A percentile compares a stretch with the other conserved stretches of the same genome.
These are phyloP conservation scores for Caenorhabditis angaria DNA, from an alignment of 2,888 invertebrate genomes.

Conservation along the genomic window DNA sequence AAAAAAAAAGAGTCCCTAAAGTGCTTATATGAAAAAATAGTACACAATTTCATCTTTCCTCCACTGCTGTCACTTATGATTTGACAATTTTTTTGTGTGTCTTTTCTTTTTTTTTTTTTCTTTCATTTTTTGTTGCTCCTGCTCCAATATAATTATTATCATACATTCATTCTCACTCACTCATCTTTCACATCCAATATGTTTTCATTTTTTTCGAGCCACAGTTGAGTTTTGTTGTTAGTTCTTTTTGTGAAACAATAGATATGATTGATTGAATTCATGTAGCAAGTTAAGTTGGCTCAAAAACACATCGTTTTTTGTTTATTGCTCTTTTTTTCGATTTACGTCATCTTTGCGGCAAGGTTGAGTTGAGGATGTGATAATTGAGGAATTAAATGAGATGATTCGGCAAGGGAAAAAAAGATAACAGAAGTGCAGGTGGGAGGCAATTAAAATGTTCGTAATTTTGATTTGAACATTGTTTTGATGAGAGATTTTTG, in stretches of 20 bases:
- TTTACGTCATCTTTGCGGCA: constrained; percentile 1
- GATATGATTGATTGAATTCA: background rate
- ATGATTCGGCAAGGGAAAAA: no score
- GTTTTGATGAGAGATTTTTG: background rate
- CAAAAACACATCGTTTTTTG: background rate
- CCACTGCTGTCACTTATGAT: constrained; percentile 45
- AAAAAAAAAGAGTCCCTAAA: no score
- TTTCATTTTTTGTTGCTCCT: constrained; percentile 11
- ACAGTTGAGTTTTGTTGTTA: background rate
- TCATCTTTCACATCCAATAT: background rate
- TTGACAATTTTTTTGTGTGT: constrained; percentile 44
- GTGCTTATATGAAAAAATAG: background rate
- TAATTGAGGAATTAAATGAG: constrained; percentile 1
- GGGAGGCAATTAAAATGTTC: constrained; percentile 18
- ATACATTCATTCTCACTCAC: background rate
- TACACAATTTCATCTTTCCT: constrained; percentile 17
- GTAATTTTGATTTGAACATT: constrained; percentile 13
- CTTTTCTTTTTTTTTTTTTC: constrained; percentile 23
- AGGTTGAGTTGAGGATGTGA: background rate
- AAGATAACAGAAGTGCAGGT: background rate
- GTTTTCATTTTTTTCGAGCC: background rate
- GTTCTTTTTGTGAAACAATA: background rate
- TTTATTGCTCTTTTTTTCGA: background rate
- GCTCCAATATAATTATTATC: constrained; percentile 1
- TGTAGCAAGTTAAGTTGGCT: background rate